Evolutionary conservation across 2,888 invertebrate genomes (phyloP).

Genomic region (Calephelis perditalis): DNA sequence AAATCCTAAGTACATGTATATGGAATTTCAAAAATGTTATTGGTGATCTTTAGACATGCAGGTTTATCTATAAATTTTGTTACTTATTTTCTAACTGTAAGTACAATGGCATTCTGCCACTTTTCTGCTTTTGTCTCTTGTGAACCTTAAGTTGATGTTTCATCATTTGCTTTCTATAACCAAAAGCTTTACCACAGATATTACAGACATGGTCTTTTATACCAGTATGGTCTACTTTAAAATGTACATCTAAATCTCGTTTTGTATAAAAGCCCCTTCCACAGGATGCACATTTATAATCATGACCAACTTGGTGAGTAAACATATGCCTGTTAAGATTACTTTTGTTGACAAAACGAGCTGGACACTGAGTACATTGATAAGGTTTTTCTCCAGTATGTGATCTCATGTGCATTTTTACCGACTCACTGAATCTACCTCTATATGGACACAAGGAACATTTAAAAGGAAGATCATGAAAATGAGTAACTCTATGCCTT

Average conservation of each 20-base stretch:
- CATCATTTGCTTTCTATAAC: conserved; percentile 65
- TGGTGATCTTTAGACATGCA: no score
- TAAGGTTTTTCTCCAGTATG: conserved; percentile 68
- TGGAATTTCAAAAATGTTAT: no score
- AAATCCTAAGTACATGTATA: no score
- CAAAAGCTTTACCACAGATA: conserved; percentile 62
- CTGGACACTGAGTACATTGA: conserved; percentile 56
- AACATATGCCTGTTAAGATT: conserved; percentile 60
- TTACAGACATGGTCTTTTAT: conserved; percentile 61
- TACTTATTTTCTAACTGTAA: conserved; percentile 47
- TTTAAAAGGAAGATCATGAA: conserved; percentile 53
- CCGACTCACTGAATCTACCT: conserved; percentile 55
- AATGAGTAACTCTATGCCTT: conserved; percentile 59
- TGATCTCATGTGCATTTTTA: conserved; percentile 65
- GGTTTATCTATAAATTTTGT: no score
- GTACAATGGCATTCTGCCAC: conserved; percentile 59
- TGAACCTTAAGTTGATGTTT: conserved; percentile 65
- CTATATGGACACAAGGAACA: conserved; percentile 61
- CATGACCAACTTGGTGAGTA: conserved; percentile 49
- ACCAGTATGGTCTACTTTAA: conserved; percentile 62
- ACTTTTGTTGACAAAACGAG: conserved; percentile 58
- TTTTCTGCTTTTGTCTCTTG: conserved; percentile 55
- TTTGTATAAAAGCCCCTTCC: conserved; percentile 56
- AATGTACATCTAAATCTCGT: conserved; percentile 51
- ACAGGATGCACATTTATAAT: conserved; percentile 58